Evolutionary conservation across 2,888 invertebrate species (phyloP).

Genomic region (Ectemnius cavifrons): DNA sequence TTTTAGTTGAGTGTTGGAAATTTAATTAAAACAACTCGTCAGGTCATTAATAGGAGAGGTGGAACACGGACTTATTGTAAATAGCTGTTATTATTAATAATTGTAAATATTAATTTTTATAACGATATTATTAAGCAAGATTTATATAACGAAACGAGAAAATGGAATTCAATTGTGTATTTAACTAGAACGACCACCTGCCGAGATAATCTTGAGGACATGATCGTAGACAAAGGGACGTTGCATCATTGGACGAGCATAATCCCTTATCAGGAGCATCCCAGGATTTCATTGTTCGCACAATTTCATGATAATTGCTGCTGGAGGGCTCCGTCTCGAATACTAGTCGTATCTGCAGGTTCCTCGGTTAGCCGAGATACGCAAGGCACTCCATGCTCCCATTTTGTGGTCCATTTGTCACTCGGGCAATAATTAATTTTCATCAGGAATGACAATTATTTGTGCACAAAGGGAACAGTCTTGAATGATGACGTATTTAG

Average conservation of each 20-base stretch:
- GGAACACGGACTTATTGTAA: no score
- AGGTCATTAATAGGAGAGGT: no score
- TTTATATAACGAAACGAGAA: no score
- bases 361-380: not conserved
- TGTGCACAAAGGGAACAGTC: not conserved
- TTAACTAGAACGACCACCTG: no score
- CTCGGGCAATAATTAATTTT: slow-evolving; percentile 4
- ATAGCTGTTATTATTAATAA: no score
- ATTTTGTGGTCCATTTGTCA: slow-evolving; percentile 11
- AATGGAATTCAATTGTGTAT: no score
- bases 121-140: no score
- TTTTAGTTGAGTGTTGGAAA: no score
- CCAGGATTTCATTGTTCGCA: not conserved
- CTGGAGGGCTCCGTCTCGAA: not conserved
- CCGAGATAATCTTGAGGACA: no score
- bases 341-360: not conserved
- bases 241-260: not conserved
- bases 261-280: not conserved
- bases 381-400: not conserved
- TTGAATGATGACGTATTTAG: no score
- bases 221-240: not conserved
- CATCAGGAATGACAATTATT: slow-evolving; percentile 3
- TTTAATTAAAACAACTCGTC: no score
- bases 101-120: no score
- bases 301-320: slow-evolving; percentile 17